Base-by-base conservation (phyloP, 1,140 invertebrate genomes). In the Drosophila auraria region DNA sequence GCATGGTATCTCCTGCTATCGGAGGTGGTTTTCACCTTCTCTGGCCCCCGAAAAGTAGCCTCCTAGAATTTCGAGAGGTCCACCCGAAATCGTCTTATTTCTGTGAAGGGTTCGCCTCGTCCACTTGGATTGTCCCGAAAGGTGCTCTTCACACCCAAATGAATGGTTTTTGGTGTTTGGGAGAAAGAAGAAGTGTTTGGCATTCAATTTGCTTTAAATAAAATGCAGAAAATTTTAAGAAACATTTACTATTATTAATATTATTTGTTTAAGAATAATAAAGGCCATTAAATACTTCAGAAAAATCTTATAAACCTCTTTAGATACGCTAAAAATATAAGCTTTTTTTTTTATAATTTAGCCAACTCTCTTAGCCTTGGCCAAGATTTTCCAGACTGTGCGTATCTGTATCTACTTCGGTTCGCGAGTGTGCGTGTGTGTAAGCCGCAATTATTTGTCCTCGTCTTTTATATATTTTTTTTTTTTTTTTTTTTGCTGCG, bases 71-170 rank as follows among this genome's bases (percentile, higher is more conserved):
- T 25, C 1, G 17, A 23, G 20, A 9, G 5, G 8, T 40, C 54
- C 60, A 61, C 15, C 56, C 49, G 27, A 70, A 80, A 80, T 62
- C 63, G 57, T 58, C 72, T 80, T 80, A 84, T 84, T 83, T 83
- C 69, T 62, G 71, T 66, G 64, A 73, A 80, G 68, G 80, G 44
- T 71, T 83, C 44, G 66, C 51, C 36, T 62, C 56, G 36, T 36
- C 25, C 20, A 50, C 20, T 17, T 71, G 5, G 25, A 6, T 40
- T 17, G 23, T 27, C 38, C 56, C 30, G n/a, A 61, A 56, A 38
- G 60, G 51, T 38, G 44, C 58, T 11, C 53, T 42, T 58, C 56
- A 56, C 66, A 70, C 61, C 61, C 44, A 45, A 73, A 30, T 76
- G 70, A 45, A 17, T 77, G 50, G 49, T 7, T 57, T 14, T 23